Percentiles rank a stretch among this genome's conserved stretches.
Evolutionary conservation across 2,888 invertebrate species (phyloP).

Genomic region (Agriotes lineatus): DNA sequence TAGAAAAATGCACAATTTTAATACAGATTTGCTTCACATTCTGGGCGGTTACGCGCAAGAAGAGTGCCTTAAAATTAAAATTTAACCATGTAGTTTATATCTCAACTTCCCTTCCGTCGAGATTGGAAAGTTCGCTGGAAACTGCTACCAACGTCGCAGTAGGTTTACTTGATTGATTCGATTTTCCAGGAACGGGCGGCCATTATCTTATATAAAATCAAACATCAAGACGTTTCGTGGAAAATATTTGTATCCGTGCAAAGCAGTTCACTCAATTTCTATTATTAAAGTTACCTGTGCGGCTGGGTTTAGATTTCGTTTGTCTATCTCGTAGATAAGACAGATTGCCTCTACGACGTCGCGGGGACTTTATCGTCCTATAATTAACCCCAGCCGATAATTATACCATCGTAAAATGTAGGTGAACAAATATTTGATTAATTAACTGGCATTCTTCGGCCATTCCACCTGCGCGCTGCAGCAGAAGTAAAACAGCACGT

Average conservation of each 20-base stretch:
- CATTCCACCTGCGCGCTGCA: background rate
- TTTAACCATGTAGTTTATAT: too few species aligned
- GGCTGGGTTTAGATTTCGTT: background rate
- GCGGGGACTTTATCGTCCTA: conserved; percentile 1
- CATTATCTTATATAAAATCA: conserved; percentile 23
- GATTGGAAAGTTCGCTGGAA: background rate
- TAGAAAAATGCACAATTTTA: too few species aligned
- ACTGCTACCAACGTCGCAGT: background rate
- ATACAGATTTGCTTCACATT: too few species aligned
- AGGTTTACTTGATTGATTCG: conserved; percentile 16
- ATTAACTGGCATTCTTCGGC: background rate
- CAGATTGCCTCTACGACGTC: too few species aligned
- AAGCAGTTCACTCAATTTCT: background rate
- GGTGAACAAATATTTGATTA: conserved; percentile 19
- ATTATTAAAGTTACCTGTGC: background rate
- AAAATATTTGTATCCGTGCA: conserved; percentile 11
- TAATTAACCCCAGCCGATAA: conserved; percentile 5
- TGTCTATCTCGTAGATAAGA: background rate
- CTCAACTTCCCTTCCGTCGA: background rate
- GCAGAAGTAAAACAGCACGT: background rate
- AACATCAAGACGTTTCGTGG: conserved; percentile 8
- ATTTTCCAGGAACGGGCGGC: conserved; percentile 5
- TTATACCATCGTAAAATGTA: conserved; percentile 7
- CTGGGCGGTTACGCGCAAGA: too few species aligned
- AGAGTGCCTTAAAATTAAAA: too few species aligned